Evolutionary conservation across 2,797 vertebrate species (phyloP), one percentile per base, ranked within the genome.

Genomic region (Myotis pilosus): DNA sequence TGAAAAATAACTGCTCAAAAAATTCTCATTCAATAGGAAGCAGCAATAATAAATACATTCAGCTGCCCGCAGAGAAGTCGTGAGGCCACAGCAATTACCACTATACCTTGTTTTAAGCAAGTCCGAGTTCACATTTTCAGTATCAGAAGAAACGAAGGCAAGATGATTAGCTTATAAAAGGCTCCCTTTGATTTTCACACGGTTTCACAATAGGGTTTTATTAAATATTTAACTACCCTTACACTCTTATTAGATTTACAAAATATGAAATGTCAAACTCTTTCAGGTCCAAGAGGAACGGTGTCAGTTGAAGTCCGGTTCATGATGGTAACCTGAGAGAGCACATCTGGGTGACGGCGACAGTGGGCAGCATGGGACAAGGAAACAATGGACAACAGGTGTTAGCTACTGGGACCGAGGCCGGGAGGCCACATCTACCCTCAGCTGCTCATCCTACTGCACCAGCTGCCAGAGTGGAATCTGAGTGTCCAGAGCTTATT

Each of bases 1-100:
- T 47, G 44, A 91, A 74, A 96, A 89, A 74, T n/a, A 87, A 84
- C 20, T 69, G 57, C 51, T 87, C 10, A 20, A 49, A 25, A 87
- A 74, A 33, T 44, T 62, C 55, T 88, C 53, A 57, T 66, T 76
- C 68, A 80, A 47, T 4, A 53, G 17, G 30, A 89, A 82, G 68
- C 33, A 7, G 44, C 25, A 64, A 20, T 36, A 51, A 95, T 33
- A 78, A 89, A 81, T n/a, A 62, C 51, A 47, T 19, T 49, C 15
- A 22, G 72, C 36, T 71, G 30, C 33, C 36, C 36, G 78, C 5
- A 16, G 12, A 38, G 38, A 41, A 38, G 22, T 60, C 23, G 6
- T 3, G 47, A 12, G 3, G 25, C 19, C 25, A 80, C 68, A 53
- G 17, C 49, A 44, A 62, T 57, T 51, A 86, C 5, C n/a, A 22